Base-by-base conservation (phyloP, 2,113 vertebrate species). In the Phyllostomus hastatus region DNA sequence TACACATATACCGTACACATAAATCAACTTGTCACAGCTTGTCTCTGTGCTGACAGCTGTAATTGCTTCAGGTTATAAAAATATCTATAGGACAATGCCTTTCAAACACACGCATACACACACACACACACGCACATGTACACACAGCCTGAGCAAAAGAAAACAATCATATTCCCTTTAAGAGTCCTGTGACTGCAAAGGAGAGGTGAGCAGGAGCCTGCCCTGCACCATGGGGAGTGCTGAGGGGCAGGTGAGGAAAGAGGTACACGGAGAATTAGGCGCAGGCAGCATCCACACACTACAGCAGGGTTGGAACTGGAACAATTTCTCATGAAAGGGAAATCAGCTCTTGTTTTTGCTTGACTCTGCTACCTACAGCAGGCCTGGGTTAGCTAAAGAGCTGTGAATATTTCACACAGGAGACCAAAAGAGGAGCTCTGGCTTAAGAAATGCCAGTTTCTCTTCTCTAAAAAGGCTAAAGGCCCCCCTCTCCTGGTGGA, bases 1-100 rank as follows among this genome's bases (percentile, higher is more conserved):
- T 97, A 97, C 97, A 97, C 96, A 93, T 94, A 96, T 92, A 97
- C 97, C 59, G 97, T 97, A 98, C 97, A 98, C 97, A 98, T 97
- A 98, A 98, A 98, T 98, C 98, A 98, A 98, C 95, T 97, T 98
- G 98, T 98, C 98, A 98, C 97, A 98, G 97, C 98, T 98, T 97
- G 75, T 98, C 98, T 98, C 98, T 88, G 83, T 76, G 84, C 97
- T 98, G 98, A 98, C 98, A 98, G 98, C 98, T 97, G 95, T 98
- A 99, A 99, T 99, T 98, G 98, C 98, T 98, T 96, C 98, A 96
- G 98, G 98, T 98, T 98, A 98, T 98, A 98, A 99, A 99, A 99
- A 98, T 98, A 99, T 98, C 98, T 98, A 98, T 94, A 98, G 97
- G 98, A 98, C 98, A 98, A 98, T 98, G 85, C 95, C 96, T 97